Conservation (phyloP, 2,888 invertebrate species). For the Hemistola chrysoprasaria region DNA sequence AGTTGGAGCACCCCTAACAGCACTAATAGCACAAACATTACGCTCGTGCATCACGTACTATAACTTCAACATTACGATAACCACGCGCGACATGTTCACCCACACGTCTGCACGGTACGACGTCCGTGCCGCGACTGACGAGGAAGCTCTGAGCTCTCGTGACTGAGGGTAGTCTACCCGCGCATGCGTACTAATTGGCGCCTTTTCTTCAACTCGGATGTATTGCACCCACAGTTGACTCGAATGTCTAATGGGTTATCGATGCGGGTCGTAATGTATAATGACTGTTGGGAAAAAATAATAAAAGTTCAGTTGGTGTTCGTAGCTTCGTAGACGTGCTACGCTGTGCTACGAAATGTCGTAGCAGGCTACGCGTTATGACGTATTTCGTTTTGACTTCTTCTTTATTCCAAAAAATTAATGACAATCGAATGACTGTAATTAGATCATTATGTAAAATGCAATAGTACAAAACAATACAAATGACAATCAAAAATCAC, state of each 20-base stretch:
- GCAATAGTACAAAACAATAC: no score
- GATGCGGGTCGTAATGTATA: constrained; percentile 18
- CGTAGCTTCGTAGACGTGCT: no score
- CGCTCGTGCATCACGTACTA: constrained; percentile 73
- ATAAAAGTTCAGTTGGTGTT: no score
- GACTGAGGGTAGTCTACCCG: constrained; percentile 15
- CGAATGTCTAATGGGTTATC: constrained; percentile 65
- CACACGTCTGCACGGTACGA: constrained; percentile 36
- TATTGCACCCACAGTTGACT: constrained; percentile 75
- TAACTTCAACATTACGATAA: constrained; percentile 31
- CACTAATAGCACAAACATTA: constrained; percentile 69
- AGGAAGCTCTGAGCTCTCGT: constrained; percentile 1
- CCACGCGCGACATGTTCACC: constrained; percentile 12
- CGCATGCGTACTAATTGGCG: constrained; percentile 57
- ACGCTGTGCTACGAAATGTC: no score
- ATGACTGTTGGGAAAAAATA: constrained; percentile 24
- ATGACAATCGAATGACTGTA: no score
- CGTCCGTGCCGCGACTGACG: constrained; percentile 56
- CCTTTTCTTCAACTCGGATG: constrained; percentile 72
- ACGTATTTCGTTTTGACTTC: no score
- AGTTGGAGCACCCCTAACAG: constrained; percentile 69
- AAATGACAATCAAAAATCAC: no score
- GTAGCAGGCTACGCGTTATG: no score
- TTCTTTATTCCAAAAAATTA: no score
- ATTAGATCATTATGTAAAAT: no score